Base-by-base conservation (phyloP, 2,888 invertebrate genomes). In the Pycnomerus fuliginosus region DNA sequence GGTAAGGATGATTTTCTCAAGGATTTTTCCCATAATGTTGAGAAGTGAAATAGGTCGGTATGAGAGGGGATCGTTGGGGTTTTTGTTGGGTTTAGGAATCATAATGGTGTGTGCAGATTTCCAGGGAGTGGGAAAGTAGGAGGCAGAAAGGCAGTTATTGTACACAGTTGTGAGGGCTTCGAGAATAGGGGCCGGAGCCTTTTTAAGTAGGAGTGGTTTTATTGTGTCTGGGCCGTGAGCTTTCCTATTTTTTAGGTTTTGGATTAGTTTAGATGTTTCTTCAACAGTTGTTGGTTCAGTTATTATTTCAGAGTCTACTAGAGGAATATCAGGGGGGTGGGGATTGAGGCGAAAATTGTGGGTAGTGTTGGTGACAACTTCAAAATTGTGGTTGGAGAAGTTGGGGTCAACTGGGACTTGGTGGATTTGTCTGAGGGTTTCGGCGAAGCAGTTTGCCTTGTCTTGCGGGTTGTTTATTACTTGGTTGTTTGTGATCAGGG, bases 1-100 rank as follows among this genome's bases (percentile, higher is more conserved):
- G 3, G 3, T 4, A 3, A 8, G 3, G 3, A 35, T 7, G 7
- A 35, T 31, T 35, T 15, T 28, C 14, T 35, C 36, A 27, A 35
- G 30, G 10, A 31, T 8, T 14, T 35, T 35, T 4, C 12, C 12
- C 8, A 35, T 7, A 3, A 10, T 15, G 8, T 13, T 7, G 3
- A 35, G 25, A 3, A 35, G 27, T 11, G 36, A 13, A 11, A 35
- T 35, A 3, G 36, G 36, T 4, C 36, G 36, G 15, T 35, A 35
- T 13, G 12, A 13, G 3, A 5, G 3, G 10, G 25, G 36, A 15
- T 24, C 10, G n/a, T 7, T 29, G 7, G 27, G 27, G n/a, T 12
- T n/a, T 11, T 35, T 35, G 4, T n/a, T 10, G 5, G 36, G 27
- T 14, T 35, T 35, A 7, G 27, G 27, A 12, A 35, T 30, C 36